Base-by-base conservation (phyloP, 1,140 invertebrate species). In the Ceratitis capitata region DNA sequence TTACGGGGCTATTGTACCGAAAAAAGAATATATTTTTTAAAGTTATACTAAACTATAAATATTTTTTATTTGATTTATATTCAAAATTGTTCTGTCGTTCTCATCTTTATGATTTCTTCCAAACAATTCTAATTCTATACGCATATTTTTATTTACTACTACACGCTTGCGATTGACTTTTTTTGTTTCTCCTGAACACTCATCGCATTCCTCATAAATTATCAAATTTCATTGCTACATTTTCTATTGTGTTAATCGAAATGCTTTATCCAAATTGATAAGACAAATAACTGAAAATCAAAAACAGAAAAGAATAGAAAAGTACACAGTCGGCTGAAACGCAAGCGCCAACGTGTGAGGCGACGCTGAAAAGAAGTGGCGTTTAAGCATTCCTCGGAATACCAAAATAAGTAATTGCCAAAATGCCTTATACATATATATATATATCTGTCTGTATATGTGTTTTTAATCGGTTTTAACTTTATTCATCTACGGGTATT, bases 201-300 rank as follows among this genome's bases (percentile, higher is more conserved):
- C 14, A 47, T 84, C 58, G 42, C 61, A 29, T 49, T 61, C 29
- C 58, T 61, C 64, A 64, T 39, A 51, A 49, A 49, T 69, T 49
- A 85, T 85, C 61, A 74, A 74, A 64, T 61, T 47, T 74, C 29
- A 74, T 74, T 47, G 35, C 19, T 64, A 58, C 51, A 53, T 39
- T 32, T 61, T 35, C 32, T 23, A n/a, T 29, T 84, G 23, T 84
- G 84, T 64, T 19, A 61, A 84, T 35, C 4, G 6, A 23, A 29
- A 61, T 29, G 12, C 32, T 47, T 45, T 45, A 78, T 78, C n/a
- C 39, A 78, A 78, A 78, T 78, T 45, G 69, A 78, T 78, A 78
- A 78, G 39, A 3, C 69, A 78, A 45, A 78, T n/a, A 78, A n/a
- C n/a, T n/a, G n/a, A n/a, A n/a, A n/a, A n/a, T n/a, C n/a, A n/a